Evolutionary conservation across 2,113 vertebrate genomes (phyloP).

Genomic region (Nibea albiflora): DNA sequence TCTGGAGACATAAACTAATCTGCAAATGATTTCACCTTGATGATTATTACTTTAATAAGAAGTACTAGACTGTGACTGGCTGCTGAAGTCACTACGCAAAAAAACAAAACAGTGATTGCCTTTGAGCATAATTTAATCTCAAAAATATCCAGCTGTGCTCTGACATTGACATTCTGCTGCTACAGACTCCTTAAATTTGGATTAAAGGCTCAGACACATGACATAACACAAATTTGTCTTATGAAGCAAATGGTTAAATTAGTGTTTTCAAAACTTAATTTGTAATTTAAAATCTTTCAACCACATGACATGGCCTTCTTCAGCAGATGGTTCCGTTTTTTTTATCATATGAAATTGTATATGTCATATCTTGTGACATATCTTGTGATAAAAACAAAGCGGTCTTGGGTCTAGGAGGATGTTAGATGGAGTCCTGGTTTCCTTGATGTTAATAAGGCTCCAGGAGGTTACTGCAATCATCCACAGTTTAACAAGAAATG

Average conservation of each 20-base stretch:
- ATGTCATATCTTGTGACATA: too few relatives aligned
- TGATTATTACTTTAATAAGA: constrained; percentile 33
- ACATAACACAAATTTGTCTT: neutral
- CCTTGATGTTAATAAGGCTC: neutral
- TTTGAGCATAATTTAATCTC: constrained; percentile 45
- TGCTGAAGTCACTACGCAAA: constrained; percentile 30
- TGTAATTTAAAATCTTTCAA: neutral
- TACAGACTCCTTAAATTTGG: constrained; percentile 19
- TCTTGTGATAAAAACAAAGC: neutral
- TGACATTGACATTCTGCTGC: constrained; percentile 38
- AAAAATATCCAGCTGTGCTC: constrained; percentile 41
- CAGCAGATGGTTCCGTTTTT: neutral
- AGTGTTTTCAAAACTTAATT: neutral
- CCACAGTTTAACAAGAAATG: neutral
- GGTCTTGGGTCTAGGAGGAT: neutral
- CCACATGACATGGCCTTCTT: neutral
- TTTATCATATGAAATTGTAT: neutral
- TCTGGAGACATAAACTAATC: constrained; percentile 32
- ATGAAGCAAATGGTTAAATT: neutral
- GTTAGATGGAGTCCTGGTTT: neutral
- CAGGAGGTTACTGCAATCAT: neutral
- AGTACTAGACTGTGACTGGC: constrained; percentile 18
- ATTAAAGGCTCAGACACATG: constrained; percentile 21
- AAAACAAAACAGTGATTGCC: neutral
- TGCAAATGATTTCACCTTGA: constrained; percentile 39